phyloP scores from a whole-genome alignment of 2,113 vertebrate species.

The Upupa epops region DNA sequence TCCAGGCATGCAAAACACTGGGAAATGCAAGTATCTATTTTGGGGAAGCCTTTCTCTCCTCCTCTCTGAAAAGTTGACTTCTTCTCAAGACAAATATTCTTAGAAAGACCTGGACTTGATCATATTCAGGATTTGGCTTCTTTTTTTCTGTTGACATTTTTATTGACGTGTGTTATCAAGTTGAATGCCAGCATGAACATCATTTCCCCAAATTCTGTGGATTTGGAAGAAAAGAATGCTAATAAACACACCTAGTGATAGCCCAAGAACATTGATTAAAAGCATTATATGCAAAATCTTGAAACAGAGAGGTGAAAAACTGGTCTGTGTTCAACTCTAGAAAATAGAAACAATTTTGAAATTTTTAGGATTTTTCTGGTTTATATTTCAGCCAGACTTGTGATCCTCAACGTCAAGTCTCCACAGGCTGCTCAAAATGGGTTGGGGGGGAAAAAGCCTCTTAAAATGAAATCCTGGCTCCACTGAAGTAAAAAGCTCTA shows the following conservation, averaged over 20 bases:
- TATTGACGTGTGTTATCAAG: not conserved
- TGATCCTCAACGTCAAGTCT: slow-evolving; percentile 27
- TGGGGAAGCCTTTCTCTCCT: not conserved
- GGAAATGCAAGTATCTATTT: accelerated
- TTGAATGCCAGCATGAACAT: not conserved
- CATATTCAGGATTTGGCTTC: not conserved
- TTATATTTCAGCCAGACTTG: slow-evolving; percentile 10
- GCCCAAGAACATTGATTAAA: slow-evolving; percentile 4
- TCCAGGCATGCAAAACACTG: not conserved
- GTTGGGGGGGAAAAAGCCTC: not conserved
- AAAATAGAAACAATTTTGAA: slow-evolving; percentile 35
- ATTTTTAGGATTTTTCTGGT: slow-evolving; percentile 38
- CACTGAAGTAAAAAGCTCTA: slow-evolving; percentile 35
- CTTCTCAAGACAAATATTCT: not conserved
- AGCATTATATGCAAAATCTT: not conserved
- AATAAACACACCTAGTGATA: slow-evolving; percentile 12
- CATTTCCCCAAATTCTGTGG: not conserved
- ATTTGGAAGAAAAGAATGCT: slow-evolving; percentile 1
- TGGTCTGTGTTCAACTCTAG: slow-evolving; percentile 1
- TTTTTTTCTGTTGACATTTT: not conserved
- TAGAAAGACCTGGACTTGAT: not conserved
- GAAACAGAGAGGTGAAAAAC: not conserved
- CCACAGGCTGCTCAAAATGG: slow-evolving; percentile 11
- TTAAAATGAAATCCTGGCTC: slow-evolving; percentile 45
- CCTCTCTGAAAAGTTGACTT: not conserved